phyloP scores from a whole-genome alignment of 1,140 invertebrate genomes.

The Drosophila simulans region DNA sequence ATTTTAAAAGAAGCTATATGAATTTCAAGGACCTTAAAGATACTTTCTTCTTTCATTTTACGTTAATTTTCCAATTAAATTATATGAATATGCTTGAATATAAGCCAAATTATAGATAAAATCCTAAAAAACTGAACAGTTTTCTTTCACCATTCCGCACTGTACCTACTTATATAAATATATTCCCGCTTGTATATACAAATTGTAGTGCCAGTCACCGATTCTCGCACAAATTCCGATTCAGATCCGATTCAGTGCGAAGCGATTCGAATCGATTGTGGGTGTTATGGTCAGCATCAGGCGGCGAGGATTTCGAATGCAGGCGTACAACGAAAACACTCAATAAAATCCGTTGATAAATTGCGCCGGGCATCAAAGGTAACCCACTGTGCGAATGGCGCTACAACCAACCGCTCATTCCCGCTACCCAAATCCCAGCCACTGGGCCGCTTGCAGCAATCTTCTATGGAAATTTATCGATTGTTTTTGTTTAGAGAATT shows the following conservation, averaged over 20 bases:
- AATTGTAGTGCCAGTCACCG: constrained; percentile 60
- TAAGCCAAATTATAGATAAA: no score
- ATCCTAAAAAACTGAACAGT: no score
- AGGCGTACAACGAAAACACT: constrained; percentile 71
- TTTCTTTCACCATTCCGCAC: constrained; percentile 1
- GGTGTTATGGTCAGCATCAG: constrained; percentile 80
- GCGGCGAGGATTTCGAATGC: constrained; percentile 78
- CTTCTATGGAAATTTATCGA: constrained; percentile 78
- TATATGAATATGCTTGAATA: background rate
- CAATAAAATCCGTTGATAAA: constrained; percentile 82
- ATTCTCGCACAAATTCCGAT: constrained; percentile 9
- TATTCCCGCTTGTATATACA: constrained; percentile 49
- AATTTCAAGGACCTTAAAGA: background rate
- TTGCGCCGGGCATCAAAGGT: constrained; percentile 78
- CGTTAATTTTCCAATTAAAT: no score
- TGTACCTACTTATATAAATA: constrained; percentile 49
- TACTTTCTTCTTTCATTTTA: no score
- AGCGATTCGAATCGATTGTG: constrained; percentile 10
- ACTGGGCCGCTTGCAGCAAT: constrained; percentile 74
- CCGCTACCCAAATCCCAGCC: background rate
- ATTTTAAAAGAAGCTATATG: background rate
- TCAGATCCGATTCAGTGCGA: constrained; percentile 4
- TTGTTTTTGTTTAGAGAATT: constrained; percentile 78
- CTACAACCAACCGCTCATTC: constrained; percentile 22
- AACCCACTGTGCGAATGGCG: constrained; percentile 75